phyloP scores from a whole-genome alignment of 2,113 vertebrate genomes.

The Callipepla squamata region DNA sequence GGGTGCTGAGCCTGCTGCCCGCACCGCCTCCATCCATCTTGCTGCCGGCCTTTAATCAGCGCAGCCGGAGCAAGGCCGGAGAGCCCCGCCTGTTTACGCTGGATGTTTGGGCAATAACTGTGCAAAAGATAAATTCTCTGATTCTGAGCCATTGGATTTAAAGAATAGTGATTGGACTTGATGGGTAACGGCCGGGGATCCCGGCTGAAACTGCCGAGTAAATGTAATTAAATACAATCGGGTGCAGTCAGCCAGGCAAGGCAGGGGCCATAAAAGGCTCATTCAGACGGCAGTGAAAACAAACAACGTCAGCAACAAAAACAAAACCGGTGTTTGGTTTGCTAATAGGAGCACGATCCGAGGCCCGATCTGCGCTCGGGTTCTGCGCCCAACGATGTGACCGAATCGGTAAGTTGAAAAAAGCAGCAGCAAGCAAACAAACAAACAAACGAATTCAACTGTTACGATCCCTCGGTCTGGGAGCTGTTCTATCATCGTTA shows the following conservation, averaged over 20 bases:
- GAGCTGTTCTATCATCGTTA: background rate
- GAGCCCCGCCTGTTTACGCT: constrained; percentile 72
- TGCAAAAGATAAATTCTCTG: constrained; percentile 48
- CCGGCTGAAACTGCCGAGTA: constrained; percentile 38
- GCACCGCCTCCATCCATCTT: constrained; percentile 82
- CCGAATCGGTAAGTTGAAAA: constrained; percentile 12
- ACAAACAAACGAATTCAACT: background rate
- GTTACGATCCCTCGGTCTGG: background rate
- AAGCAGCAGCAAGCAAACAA: constrained; percentile 4
- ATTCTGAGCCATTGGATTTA: constrained; percentile 36
- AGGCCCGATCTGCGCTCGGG: background rate
- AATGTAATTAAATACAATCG: constrained; percentile 62
- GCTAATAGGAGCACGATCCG: constrained; percentile 71
- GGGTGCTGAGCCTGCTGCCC: constrained; percentile 77
- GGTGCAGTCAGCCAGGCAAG: constrained; percentile 52
- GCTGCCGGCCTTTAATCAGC: constrained; percentile 76
- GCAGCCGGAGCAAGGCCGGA: constrained; percentile 67
- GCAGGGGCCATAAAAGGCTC: constrained; percentile 65
- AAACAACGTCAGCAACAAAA: constrained; percentile 71
- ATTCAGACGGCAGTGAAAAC: constrained; percentile 71
- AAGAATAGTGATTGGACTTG: constrained; percentile 38
- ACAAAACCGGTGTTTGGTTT: constrained; percentile 73
- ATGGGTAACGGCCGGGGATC: constrained; percentile 40
- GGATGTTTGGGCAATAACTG: constrained; percentile 64
- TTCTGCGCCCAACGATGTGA: constrained; percentile 22